Conservation (phyloP, 2,888 invertebrate genomes). For the Liopterus haemorrhoidalis region DNA sequence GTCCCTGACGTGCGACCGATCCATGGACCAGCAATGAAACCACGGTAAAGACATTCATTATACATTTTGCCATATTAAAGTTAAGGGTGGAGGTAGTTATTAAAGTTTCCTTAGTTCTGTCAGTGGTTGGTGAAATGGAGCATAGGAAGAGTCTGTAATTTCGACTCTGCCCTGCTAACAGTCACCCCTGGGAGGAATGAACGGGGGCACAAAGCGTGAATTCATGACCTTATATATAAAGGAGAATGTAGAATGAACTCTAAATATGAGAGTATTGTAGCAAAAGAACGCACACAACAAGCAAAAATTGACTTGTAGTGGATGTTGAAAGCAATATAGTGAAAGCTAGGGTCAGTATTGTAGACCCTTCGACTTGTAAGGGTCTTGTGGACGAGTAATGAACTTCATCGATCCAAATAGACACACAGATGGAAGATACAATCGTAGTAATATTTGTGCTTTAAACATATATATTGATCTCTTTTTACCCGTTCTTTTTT, state of each 20-base stretch:
- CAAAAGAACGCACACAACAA: conserved; percentile 6
- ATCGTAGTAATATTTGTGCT: too few species aligned
- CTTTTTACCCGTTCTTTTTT: too few species aligned
- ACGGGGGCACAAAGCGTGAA: conserved; percentile 17
- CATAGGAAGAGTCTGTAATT: conserved; percentile 14
- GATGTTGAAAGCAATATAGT: conserved; percentile 22
- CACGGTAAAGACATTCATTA: too few species aligned
- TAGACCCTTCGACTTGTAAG: conserved; percentile 10
- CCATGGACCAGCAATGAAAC: too few species aligned
- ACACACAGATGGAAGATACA: too few species aligned
- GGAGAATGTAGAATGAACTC: conserved; percentile 19
- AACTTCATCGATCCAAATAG: conserved; percentile 21
- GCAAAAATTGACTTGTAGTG: conserved; percentile 24
- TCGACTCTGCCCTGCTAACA: neutral
- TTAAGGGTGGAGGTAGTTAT: too few species aligned
- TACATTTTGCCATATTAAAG: too few species aligned
- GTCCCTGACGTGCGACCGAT: too few species aligned
- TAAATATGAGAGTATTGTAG: conserved; percentile 21
- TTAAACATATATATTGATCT: too few species aligned
- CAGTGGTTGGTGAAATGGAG: conserved; percentile 6
- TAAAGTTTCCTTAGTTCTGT: neutral
- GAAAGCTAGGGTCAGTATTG: conserved; percentile 23
- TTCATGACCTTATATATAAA: conserved; percentile 21
- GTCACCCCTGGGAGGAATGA: conserved; percentile 8
- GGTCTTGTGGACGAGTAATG: conserved; percentile 22